Base-by-base conservation (phyloP, 2,797 vertebrate genomes). In the Squalus acanthias region DNA sequence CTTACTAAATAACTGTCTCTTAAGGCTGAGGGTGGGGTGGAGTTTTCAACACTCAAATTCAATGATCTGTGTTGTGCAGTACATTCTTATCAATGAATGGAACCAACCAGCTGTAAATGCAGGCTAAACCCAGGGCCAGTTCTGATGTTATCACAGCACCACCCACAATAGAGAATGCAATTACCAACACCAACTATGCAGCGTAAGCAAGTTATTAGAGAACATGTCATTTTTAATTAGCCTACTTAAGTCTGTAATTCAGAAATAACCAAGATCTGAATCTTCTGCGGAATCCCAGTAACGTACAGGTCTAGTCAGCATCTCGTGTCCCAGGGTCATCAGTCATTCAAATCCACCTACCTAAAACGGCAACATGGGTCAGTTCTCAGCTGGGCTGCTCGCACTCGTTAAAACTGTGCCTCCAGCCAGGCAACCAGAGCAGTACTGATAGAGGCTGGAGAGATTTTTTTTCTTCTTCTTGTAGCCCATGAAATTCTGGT, bases 131-230 rank as follows among this genome's bases (percentile, higher is more conserved):
- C n/a, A 26, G 39, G 26, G 69, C 67, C 17, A 72, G 12, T 57
- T 33, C 69, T 72, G 69, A 95, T 72, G 94, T 57, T 95, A 95
- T 74, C n/a, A 53, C 20, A 53, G 20, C 46, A 95, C 46, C 15
- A 74, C 46, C 67, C 67, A 70, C 69, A 95, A 95, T 15, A 57
- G 46, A 29, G 70, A 95, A 72, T 53, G 94, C 13, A 57, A 95
- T 95, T 74, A 95, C 26, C 26, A 95, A 95, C 94, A 95, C 94
- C 50, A 95, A 46, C 26, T 17, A 33, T 63, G 26, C 53, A 92
- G 24, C 5, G 33, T 50, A 92, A 74, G 69, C 94, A 4, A 53
- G 46, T 50, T 46, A 46, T 67, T 95, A 53, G 39, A 95, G 69
- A 70, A 70, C 12, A 50, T 29, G 46, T 50, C 39, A 50, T 53